Evolutionary conservation across 2,113 vertebrate species (phyloP), one percentile per base, ranked within the genome.

Genomic region (Puma concolor): DNA sequence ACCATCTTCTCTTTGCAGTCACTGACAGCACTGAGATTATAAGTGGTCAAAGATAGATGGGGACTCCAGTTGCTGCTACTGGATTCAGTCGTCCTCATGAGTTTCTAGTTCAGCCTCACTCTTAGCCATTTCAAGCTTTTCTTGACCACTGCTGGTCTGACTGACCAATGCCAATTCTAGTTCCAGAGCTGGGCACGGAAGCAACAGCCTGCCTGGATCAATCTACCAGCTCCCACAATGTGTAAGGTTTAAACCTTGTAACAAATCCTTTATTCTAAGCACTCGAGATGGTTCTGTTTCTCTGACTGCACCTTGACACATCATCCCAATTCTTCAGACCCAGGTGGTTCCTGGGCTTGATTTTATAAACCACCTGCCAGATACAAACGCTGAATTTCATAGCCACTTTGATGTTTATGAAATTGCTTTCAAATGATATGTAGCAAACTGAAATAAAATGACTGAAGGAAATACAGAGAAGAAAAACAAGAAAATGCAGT

Each of bases 361-460:
- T 98, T 99, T 98, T 98, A 98, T 97, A 97, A 98, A 98, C 93
- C 98, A 98, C 92, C 97, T 98, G 97, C 93, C 96, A 98, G 92
- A 95, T 87, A 95, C 95, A 97, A 98, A 82, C 80, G 19, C 83
- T 95, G 96, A 97, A 82, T 85, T 98, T 95, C 48, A 84, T 85
- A 98, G 97, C 88, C 89, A 57, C 96, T 95, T 98, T 97, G 7
- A 96, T 97, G 97, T 98, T 98, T 25, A 0, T 85, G 94, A 97
- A 98, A 97, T 0, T 1, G 72, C 97, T 97, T 95, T 27, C 94
- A 98, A 98, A 98, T 44, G 94, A 96, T 97, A 97, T 93, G 92
- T 96, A 15, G 91, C 8, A 94, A 97, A 93, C 16, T 64, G 98
- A 98, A 98, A 98, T 93, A 0, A 98, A 41, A 96, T 71, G 25